These are phyloP conservation scores for Petrolisthes cinctipes DNA, from an alignment of 2,888 invertebrate species.

Conservation along the genomic window DNA sequence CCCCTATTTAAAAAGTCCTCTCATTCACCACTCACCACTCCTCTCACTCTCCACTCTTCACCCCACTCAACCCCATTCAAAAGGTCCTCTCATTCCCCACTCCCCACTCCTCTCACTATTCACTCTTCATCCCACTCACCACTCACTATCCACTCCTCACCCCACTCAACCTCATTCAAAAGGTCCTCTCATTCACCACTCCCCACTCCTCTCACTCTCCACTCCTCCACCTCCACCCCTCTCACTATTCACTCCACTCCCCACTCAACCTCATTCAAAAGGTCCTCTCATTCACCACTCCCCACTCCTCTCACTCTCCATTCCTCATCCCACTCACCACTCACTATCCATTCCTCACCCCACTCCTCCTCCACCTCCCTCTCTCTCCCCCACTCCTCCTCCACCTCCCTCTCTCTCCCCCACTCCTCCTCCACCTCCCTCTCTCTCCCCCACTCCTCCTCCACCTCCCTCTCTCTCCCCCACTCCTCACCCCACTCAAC, in stretches of 20 bases:
- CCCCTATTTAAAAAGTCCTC: conserved; percentile 66
- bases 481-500: neutral
- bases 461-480: neutral
- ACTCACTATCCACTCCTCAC: neutral
- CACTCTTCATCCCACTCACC: neutral
- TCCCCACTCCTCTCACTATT: conserved; percentile 43
- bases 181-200: neutral
- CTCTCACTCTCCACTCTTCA: conserved; percentile 35
- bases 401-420: conserved; percentile 70
- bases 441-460: conserved; percentile 19
- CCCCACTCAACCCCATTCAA: conserved; percentile 19
- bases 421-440: conserved; percentile 72
- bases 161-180: neutral
- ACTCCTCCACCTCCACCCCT: conserved; percentile 57
- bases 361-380: conserved; percentile 32
- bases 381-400: conserved; percentile 68
- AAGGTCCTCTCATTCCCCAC: conserved; percentile 65
- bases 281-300: neutral
- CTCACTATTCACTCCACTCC: conserved; percentile 18
- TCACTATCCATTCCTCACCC: conserved; percentile 33
- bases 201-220: conserved; percentile 54
- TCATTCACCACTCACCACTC: conserved; percentile 61
- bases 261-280: neutral
- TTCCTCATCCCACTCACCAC: conserved; percentile 20
- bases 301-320: neutral